Conservation (phyloP, 2,113 vertebrate genomes). For the Aramus guarauna region DNA sequence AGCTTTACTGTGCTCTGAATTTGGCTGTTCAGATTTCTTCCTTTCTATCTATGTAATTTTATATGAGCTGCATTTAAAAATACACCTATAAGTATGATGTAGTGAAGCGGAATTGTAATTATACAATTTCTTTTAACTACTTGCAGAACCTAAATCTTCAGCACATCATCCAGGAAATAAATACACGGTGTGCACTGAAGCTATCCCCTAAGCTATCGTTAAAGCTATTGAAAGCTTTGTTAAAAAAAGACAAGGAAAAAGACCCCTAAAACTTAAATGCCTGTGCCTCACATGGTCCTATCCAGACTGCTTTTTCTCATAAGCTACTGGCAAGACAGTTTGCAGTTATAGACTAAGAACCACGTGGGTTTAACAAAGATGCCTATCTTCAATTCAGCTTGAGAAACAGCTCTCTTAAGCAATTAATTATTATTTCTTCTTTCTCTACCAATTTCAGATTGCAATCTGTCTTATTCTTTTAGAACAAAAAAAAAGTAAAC, state of each 20-base stretch:
- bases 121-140: not conserved
- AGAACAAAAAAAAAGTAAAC: not conserved
- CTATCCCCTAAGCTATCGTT: not conserved
- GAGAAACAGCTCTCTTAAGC: not conserved
- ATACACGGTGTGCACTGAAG: not conserved
- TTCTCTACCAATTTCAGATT: constrained; percentile 16
- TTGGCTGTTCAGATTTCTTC: not conserved
- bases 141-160: not conserved
- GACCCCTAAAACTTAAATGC: not conserved
- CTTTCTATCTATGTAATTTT: not conserved
- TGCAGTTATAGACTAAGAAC: not conserved
- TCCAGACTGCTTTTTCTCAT: not conserved
- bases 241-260: not conserved
- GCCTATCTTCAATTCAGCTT: constrained; percentile 7
- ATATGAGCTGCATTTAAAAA: not conserved
- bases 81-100: not conserved
- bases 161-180: not conserved
- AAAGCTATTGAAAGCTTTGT: not conserved
- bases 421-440: constrained; percentile 8
- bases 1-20: not conserved
- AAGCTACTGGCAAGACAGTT: not conserved
- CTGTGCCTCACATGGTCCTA: not conserved
- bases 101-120: not conserved
- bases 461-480: constrained; percentile 34
- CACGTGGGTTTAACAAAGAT: not conserved